Evolutionary conservation across 1,140 invertebrate species (phyloP), one percentile per base, ranked within the genome.

Genomic region (Pachyrhynchus sulphureomaculatus): DNA sequence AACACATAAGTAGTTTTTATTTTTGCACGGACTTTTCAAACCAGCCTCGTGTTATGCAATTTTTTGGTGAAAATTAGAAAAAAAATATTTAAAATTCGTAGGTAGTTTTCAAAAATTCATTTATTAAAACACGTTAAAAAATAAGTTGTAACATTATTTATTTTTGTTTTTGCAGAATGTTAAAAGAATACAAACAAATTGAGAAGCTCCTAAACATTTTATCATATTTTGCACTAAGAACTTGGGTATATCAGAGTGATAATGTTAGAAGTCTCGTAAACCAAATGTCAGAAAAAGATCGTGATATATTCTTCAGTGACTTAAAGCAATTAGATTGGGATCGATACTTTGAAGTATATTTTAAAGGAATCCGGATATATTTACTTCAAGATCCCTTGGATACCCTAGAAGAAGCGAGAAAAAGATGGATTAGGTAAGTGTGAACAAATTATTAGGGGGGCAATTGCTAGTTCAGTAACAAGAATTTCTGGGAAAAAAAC

Each of bases 111-210:
- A n/a, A n/a, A n/a, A n/a, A n/a, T n/a, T n/a, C n/a, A n/a, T n/a
- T n/a, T n/a, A n/a, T n/a, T n/a, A n/a, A n/a, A n/a, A n/a, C n/a
- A n/a, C n/a, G n/a, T n/a, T n/a, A n/a, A n/a, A n/a, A n/a, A n/a
- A n/a, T n/a, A n/a, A n/a, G n/a, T n/a, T n/a, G n/a, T n/a, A n/a
- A n/a, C n/a, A n/a, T n/a, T n/a, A 12, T 33, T 12, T 33, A 6
- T 6, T 33, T 47, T 47, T 21, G 9, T 29, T n/a, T 26, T 64
- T 67, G n/a, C 75, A 91, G 89, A 75, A 81, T 91, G 80, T 78
- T 85, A 24, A 84, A 85, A 69, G 84, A 89, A 6, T 91, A 92
- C 68, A 81, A 81, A 42, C 91, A 89, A 74, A 83, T 95, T 26
- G 83, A 89, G 65, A 87, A 86, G 71, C 89, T 92, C 37, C 79